A percentile compares a stretch with the other conserved stretches of the same genome.
Conservation (phyloP, 2,113 vertebrate species). For the Typhlomys cinereus region DNA sequence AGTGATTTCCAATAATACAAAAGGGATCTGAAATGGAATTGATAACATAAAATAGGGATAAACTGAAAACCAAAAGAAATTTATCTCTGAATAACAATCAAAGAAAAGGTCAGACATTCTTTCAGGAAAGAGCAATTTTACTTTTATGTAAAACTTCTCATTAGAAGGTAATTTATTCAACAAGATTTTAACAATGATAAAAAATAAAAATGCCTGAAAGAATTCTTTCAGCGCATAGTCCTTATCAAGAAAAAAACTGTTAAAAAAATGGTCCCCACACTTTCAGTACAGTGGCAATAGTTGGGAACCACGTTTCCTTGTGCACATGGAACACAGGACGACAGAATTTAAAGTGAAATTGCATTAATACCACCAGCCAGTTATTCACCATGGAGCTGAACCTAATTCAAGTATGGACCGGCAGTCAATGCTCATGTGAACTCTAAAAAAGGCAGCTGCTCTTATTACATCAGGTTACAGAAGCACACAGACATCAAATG, state of each 20-base stretch:
- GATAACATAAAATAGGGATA: constrained; percentile 26
- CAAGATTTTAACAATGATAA: constrained; percentile 48
- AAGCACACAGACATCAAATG: not conserved
- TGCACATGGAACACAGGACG: not conserved
- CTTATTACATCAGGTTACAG: not conserved
- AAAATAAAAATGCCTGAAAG: constrained; percentile 54
- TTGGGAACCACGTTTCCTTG: constrained; percentile 4
- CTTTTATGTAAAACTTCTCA: constrained; percentile 51
- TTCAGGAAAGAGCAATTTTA: constrained; percentile 26
- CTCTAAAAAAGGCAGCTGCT: not conserved
- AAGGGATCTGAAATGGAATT: not conserved
- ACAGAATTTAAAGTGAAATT: not conserved
- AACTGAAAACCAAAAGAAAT: constrained; percentile 30
- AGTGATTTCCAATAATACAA: constrained; percentile 35
- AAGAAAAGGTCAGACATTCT: not conserved
- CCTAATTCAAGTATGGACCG: not conserved
- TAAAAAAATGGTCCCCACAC: constrained; percentile 25
- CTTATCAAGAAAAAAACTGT: constrained; percentile 3
- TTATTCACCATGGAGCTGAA: not conserved
- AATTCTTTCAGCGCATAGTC: constrained; percentile 6
- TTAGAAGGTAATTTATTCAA: constrained; percentile 52
- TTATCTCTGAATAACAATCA: not conserved
- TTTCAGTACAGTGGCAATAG: constrained; percentile 5
- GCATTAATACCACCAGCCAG: not conserved
- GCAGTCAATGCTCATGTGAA: not conserved